phyloP scores from a whole-genome alignment of 2,113 vertebrate species.

The Sciurus niger region DNA sequence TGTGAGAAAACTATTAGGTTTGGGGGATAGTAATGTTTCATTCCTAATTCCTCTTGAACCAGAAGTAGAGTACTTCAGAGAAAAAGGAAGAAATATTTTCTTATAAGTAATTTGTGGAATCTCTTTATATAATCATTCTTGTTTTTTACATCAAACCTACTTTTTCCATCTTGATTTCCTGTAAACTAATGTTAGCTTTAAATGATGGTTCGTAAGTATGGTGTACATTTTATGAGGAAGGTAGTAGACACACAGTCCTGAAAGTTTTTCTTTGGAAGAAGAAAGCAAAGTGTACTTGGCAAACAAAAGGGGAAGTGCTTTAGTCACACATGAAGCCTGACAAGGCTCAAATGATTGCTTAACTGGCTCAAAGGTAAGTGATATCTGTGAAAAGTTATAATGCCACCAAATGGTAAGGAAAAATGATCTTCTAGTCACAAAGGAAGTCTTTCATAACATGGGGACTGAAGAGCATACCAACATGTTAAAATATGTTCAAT shows the following conservation, averaged over 20 bases:
- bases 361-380: conserved; percentile 53
- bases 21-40: neutral
- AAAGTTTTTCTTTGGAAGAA: neutral
- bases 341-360: neutral
- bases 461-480: neutral
- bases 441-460: neutral
- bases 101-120: neutral
- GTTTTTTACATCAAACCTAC: neutral
- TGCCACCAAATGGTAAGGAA: neutral
- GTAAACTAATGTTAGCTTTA: neutral
- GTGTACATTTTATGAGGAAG: neutral
- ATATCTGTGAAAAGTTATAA: neutral
- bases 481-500: neutral
- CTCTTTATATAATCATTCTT: neutral
- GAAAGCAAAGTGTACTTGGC: neutral
- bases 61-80: neutral
- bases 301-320: neutral
- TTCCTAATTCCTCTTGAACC: neutral
- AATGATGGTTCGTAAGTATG: neutral
- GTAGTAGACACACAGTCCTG: neutral
- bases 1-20: neutral
- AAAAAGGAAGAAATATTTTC: neutral
- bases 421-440: neutral
- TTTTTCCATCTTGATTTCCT: neutral
- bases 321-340: neutral